Evolutionary conservation across 2,797 vertebrate genomes (phyloP).

Genomic region (Choloepus didactylus): DNA sequence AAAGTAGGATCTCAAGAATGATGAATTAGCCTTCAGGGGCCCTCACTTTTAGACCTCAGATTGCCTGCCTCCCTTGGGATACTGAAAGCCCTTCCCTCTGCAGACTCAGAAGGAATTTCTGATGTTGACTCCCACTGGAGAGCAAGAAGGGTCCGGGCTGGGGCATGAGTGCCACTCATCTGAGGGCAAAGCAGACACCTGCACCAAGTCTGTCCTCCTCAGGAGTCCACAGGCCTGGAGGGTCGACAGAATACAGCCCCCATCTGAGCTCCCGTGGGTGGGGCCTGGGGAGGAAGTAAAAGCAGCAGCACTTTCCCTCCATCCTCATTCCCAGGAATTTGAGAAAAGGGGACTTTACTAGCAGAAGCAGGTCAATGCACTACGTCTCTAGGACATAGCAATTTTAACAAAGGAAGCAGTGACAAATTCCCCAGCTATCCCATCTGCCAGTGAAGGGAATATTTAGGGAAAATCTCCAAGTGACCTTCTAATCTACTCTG

Average conservation of each 20-base stretch:
- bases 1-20: too few relatives aligned
- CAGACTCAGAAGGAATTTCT: background rate
- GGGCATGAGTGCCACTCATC: background rate
- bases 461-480: background rate
- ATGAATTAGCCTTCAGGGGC: background rate
- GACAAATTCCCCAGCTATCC: background rate
- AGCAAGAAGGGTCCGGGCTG: background rate
- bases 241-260: background rate
- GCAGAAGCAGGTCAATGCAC: accelerated
- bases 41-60: background rate
- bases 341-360: background rate
- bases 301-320: background rate
- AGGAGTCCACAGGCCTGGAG: background rate
- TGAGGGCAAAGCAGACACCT: background rate
- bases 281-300: background rate
- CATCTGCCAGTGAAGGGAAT: too few relatives aligned
- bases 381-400: background rate
- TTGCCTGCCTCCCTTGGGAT: background rate
- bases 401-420: background rate
- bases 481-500: background rate
- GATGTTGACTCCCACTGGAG: background rate
- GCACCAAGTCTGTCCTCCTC: background rate
- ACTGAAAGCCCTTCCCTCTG: background rate
- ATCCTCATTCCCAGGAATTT: too few relatives aligned
- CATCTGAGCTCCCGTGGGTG: background rate